Base-by-base conservation (phyloP, 1,140 invertebrate species). In the Schlechtendalia chinensis region DNA sequence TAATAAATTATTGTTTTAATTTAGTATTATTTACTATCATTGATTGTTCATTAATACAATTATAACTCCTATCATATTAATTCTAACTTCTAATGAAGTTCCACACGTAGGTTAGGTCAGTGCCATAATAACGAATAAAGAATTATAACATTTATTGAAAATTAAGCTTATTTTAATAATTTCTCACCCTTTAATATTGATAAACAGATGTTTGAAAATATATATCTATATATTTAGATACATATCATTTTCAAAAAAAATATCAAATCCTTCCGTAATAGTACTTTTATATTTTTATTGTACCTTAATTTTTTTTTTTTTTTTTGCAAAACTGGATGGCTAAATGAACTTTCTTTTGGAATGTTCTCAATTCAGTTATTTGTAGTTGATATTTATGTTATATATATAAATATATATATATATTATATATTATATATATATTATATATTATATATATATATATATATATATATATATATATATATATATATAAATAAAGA, bases 241-340 rank as follows among this genome's bases (percentile, higher is more conserved):
- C 72, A 77, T 77, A 77, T 77, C 72, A 77, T 77, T 72, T 72
- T 72, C 6, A 29, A 29, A 53, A 63, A 67, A 45, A 45, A 50
- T 50, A 50, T 75, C 29, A 58, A 77, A 58, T 58, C 22, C 72
- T 77, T 77, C 72, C n/a, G 39, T 58, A 59, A 22, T 77, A 59
- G 27, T 58, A 58, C 29, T 19, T 74, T 72, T 58, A 56, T 75
- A n/a, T 39, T 56, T 75, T 58, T 4, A 67, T 39, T 65, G 19
- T n/a, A 39, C 29, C 32, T n/a, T 65, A 17, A n/a, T 65, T 29
- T 39, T 63, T 32, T 69, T 45, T 69, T n/a, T 16, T n/a, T n/a
- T n/a, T n/a, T n/a, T n/a, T n/a, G n/a, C n/a, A n/a, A 67, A 69
- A 24, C 39, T 47, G 67, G 47, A 71, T 27, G 27, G 22, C n/a